phyloP scores from a whole-genome alignment of 2,113 vertebrate species.

The Arothron firmamentum region DNA sequence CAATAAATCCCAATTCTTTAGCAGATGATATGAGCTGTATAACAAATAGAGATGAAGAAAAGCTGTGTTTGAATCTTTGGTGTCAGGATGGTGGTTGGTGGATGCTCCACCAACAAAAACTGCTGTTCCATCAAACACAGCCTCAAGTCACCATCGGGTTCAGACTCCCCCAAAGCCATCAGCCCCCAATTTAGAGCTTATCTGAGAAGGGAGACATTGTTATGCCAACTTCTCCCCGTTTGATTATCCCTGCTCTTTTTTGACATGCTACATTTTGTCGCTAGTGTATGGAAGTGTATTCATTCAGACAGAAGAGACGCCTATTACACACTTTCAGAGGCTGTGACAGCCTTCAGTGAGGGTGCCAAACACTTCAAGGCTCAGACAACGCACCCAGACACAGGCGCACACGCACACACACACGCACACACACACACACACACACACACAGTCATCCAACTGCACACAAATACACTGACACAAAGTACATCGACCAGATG shows the following conservation, averaged over 20 bases:
- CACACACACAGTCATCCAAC: slow-evolving; percentile 28
- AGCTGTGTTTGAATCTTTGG: background rate
- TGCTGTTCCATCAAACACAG: slow-evolving; percentile 31
- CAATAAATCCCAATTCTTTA: too few relatives aligned
- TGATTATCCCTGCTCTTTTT: slow-evolving; percentile 53
- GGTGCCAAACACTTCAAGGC: slow-evolving; percentile 68
- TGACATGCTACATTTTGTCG: slow-evolving; percentile 56
- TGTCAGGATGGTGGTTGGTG: slow-evolving; percentile 24
- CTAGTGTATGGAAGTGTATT: slow-evolving; percentile 55
- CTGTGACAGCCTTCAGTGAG: slow-evolving; percentile 70
- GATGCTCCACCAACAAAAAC: slow-evolving; percentile 23
- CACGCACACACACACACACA: slow-evolving; percentile 26
- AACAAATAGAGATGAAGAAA: too few relatives aligned
- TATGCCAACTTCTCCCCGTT: slow-evolving; percentile 39
- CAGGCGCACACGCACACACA: slow-evolving; percentile 23
- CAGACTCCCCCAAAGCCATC: slow-evolving; percentile 23
- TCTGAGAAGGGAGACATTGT: slow-evolving; percentile 47
- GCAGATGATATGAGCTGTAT: too few relatives aligned
- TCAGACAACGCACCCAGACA: slow-evolving; percentile 58
- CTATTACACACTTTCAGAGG: slow-evolving; percentile 71
- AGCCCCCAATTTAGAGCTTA: slow-evolving; percentile 43
- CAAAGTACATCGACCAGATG: slow-evolving; percentile 69
- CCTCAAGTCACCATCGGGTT: slow-evolving; percentile 24
- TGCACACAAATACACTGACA: slow-evolving; percentile 55
- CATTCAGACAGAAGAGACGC: slow-evolving; percentile 63